Evolutionary conservation across 2,888 invertebrate species (phyloP), one percentile per base, ranked within the genome.

Genomic region (Cerastis leucographa): DNA sequence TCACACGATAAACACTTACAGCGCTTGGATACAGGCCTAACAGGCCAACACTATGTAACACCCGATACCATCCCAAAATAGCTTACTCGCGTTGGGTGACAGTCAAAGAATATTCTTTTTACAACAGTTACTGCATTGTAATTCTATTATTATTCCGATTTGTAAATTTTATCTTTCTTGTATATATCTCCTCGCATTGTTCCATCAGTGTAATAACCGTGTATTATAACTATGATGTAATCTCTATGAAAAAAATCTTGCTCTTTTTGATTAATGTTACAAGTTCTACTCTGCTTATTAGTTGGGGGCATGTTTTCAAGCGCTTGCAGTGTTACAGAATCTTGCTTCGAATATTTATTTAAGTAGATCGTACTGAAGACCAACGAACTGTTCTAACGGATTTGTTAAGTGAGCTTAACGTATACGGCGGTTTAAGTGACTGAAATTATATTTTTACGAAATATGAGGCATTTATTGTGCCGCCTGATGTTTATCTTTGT

Each of bases 381-480:
- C 40, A 80, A 85, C 54, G 29, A 69, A 74, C 82, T 77, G 66
- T 86, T 85, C 29, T 71, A 81, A 83, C 29, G 74, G 76, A 88
- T 77, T 79, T 74, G 68, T 71, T 76, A 76, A 71, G 70, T 68
- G 74, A 84, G 71, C 69, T 77, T 78, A 78, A 49, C 67, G 69
- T 76, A 62, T 76, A 67, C 72, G 76, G 69, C 71, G 84, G 76
- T 86, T 76, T 84, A 86, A 71, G 81, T 84, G 87, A 86, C 85
- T 87, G 87, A 85, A 85, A 84, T 85, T 86, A 84, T 85, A 86
- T 84, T 86, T 80, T 75, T 77, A 87, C 59, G 54, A 78, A 76
- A 64, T 62, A 80, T n/a, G 44, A 85, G 87, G 85, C 85, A 87
- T 85, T 85, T 85, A 86, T 82, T 84, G 71, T 79, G 77, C 72